These are phyloP conservation scores for Cynocephalus volans DNA, from an alignment of 2,113 vertebrate species.

Conservation along the genomic window DNA sequence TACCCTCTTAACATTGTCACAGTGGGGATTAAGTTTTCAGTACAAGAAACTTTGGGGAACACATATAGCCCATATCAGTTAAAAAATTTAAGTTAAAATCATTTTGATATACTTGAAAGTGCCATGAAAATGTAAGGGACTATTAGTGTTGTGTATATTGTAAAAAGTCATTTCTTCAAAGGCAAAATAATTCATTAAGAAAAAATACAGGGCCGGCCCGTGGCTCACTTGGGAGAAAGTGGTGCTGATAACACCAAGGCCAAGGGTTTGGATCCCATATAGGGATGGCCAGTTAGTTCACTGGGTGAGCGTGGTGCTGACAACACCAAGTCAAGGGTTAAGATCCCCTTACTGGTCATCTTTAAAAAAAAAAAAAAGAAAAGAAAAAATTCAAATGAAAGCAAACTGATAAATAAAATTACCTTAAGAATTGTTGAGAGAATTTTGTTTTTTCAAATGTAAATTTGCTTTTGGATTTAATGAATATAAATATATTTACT, in stretches of 20 bases:
- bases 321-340: too few species aligned
- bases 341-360: too few species aligned
- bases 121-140: background rate
- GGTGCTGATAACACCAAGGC: too few species aligned
- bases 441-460: constrained; percentile 18
- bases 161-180: constrained; percentile 37
- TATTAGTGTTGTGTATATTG: background rate
- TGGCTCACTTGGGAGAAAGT: too few species aligned
- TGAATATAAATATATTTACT: background rate
- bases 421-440: background rate
- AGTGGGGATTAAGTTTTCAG: too few species aligned
- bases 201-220: background rate
- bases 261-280: too few species aligned
- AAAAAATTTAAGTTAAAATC: constrained; percentile 14
- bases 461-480: constrained; percentile 58
- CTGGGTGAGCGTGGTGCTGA: too few species aligned
- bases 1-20: too few species aligned
- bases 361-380: background rate
- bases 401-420: constrained; percentile 59
- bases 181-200: constrained; percentile 9
- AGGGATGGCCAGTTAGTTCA: too few species aligned
- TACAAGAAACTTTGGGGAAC: too few species aligned
- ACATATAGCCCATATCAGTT: too few species aligned
- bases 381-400: background rate
- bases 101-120: constrained; percentile 46